phyloP scores from a whole-genome alignment of 2,797 vertebrate genomes.

The Borostomias antarcticus region DNA sequence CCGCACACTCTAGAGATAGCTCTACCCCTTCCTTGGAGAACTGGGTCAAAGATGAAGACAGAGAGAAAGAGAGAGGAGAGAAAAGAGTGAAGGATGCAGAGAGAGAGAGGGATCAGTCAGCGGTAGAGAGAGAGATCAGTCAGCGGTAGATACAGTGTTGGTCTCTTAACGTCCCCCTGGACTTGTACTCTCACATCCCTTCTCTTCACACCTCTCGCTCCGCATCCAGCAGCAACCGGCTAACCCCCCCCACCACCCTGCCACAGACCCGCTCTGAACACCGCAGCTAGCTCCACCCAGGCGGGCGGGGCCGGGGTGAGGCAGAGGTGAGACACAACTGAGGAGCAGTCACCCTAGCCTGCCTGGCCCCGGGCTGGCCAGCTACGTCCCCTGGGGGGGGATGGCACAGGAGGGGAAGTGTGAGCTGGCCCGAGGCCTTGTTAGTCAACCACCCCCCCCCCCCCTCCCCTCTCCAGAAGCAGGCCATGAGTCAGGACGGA shows the following conservation, averaged over 20 bases:
- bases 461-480: too few relatives aligned
- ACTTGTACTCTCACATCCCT: too few relatives aligned
- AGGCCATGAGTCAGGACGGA: conserved; percentile 62
- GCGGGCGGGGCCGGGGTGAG: background rate
- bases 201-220: too few relatives aligned
- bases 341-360: background rate
- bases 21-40: conserved; percentile 2
- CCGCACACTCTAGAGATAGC: background rate
- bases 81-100: conserved; percentile 11
- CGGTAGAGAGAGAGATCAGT: too few relatives aligned
- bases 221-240: too few relatives aligned
- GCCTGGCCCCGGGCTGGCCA: background rate
- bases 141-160: too few relatives aligned
- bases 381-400: conserved; percentile 14
- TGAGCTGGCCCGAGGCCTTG: conserved; percentile 38
- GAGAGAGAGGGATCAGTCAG: background rate
- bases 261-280: background rate
- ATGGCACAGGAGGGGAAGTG: conserved; percentile 50
- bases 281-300: background rate
- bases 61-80: conserved; percentile 22
- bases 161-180: too few relatives aligned
- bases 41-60: conserved; percentile 30
- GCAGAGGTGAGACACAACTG: background rate
- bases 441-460: conserved; percentile 68
- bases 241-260: background rate